Conservation (phyloP, 2,888 invertebrate species). For the Drosophila nr. medialis region DNA sequence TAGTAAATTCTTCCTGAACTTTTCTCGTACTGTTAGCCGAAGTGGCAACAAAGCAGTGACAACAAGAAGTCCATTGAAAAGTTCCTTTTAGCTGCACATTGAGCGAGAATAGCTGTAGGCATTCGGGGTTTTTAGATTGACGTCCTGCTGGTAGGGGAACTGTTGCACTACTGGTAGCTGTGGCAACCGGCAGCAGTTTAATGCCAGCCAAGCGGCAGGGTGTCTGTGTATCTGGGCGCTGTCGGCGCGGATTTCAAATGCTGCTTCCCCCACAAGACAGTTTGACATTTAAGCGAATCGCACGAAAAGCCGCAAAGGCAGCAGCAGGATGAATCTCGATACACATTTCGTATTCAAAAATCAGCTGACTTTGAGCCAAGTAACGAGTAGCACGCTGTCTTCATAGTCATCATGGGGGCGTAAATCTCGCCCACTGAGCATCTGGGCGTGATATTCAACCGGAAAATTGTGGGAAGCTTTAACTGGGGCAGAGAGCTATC, state of each 20-base stretch:
- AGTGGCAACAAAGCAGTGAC: slow-evolving; percentile 7
- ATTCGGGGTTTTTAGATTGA: slow-evolving; percentile 8
- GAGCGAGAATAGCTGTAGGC: slow-evolving; percentile 36
- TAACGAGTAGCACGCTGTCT: slow-evolving; percentile 28
- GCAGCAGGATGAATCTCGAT: slow-evolving; percentile 11
- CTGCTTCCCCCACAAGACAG: slow-evolving; percentile 29
- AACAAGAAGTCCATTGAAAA: slow-evolving; percentile 39
- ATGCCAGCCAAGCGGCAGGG: slow-evolving; percentile 65
- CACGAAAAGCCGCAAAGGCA: slow-evolving; percentile 21
- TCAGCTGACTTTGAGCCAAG: slow-evolving; percentile 28
- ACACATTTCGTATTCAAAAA: slow-evolving; percentile 64
- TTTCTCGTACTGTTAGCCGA: neutral
- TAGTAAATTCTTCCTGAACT: neutral
- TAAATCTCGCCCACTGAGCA: slow-evolving; percentile 11
- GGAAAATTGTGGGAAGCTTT: slow-evolving; percentile 34
- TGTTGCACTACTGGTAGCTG: neutral
- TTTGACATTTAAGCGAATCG: slow-evolving; percentile 66
- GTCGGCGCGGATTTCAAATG: slow-evolving; percentile 44
- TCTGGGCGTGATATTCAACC: slow-evolving; percentile 49
- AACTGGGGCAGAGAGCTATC: slow-evolving; percentile 9
- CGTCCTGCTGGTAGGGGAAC: neutral
- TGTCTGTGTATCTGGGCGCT: slow-evolving; percentile 69
- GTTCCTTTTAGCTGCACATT: slow-evolving; percentile 55
- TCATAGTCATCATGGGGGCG: slow-evolving; percentile 40
- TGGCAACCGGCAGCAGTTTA: slow-evolving; percentile 60